Evolutionary conservation across 2,888 invertebrate species (phyloP), one percentile per base, ranked within the genome.

Genomic region (Andrena bucephala): DNA sequence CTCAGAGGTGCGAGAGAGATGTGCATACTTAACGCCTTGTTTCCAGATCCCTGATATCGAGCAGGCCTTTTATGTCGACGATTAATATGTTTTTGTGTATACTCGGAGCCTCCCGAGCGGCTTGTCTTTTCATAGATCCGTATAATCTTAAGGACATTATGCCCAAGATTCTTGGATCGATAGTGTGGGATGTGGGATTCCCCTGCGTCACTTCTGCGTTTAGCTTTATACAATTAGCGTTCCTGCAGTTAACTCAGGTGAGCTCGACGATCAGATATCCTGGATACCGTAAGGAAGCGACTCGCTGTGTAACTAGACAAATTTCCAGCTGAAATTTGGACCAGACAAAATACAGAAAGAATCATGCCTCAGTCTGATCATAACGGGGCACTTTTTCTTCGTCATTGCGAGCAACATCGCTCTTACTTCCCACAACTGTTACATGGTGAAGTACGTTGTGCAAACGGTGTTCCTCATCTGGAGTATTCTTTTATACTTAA

Each of bases 151-250:
- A 94, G 89, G 94, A 95, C 92, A 95, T 95, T 87, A 93, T 95
- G 93, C 95, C 95, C 59, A 93, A 93, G 85, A 93, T 95, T 59
- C 91, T 95, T 84, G 94, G 94, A 29, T 94, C 94, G 62, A 94
- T 95, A 78, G 91, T 95, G 83, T 95, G 95, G 95, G 95, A 95
- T 88, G 91, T 95, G 70, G 95, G 95, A 81, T 95, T 95, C 90
- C 95, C 96, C 13, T 95, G 95, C 89, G 94, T 95, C 78, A 95
- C 95, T 67, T 95, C 95, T 54, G 95, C 95, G 54, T 95, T 95
- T 91, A 94, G 95, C 83, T 94, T 95, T 73, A 94, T 95, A 82
- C 95, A 95, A 91, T 92, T 95, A 85, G 95, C 95, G 76, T 95
- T 95, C 87, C 93, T 95, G 66, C 95, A 95, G 86, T 92, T 95